Evolutionary conservation across 1,140 invertebrate genomes (phyloP), one percentile per base, ranked within the genome.

Genomic region (Nasonia giraulti): DNA sequence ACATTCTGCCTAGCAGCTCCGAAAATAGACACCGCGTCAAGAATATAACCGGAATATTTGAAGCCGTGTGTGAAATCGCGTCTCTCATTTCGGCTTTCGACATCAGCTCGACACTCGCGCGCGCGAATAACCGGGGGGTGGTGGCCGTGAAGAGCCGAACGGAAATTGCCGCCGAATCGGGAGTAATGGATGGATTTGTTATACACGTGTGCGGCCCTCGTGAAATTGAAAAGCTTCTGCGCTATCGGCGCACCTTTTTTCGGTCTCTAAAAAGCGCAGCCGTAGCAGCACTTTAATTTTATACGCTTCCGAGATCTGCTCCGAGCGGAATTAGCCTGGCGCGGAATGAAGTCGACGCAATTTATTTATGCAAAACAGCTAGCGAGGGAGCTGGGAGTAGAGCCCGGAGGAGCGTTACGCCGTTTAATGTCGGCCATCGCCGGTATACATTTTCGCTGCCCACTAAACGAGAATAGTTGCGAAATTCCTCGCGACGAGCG

Each of bases 181-280:
- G n/a, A 66, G 12, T 78, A 78, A 78, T 78, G 55, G 50, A 78
- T 66, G 76, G 50, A 78, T 66, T 78, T 78, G 76, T 78, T 76
- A 50, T 47, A 27, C 12, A 17, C 68, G 17, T 40, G 10, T 71
- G 14, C 0, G 5, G 27, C 23, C 44, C 44, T 47, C 37, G 40
- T 3, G 6, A 40, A 76, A 76, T 76, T 76, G 44, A 50, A 76
- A 44, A 20, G 74, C 55, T 7, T n/a, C 17, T n/a, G n/a, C 8
- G n/a, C 8, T 10, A 31, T 71, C 23, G 68, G 7, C 6, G 17
- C 55, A 20, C 20, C 20, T 62, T 17, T 62, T 62, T 62, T 71
- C 27, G 7, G 11, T 5, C 27, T 69, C 66, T 69, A 7, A 23
- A 12, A 17, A 12, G 3, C 12, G 47, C 8, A 14, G 47, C 11